These are phyloP conservation scores for Drosophila ironensis DNA, from an alignment of 1,140 invertebrate species.

Conservation along the genomic window DNA sequence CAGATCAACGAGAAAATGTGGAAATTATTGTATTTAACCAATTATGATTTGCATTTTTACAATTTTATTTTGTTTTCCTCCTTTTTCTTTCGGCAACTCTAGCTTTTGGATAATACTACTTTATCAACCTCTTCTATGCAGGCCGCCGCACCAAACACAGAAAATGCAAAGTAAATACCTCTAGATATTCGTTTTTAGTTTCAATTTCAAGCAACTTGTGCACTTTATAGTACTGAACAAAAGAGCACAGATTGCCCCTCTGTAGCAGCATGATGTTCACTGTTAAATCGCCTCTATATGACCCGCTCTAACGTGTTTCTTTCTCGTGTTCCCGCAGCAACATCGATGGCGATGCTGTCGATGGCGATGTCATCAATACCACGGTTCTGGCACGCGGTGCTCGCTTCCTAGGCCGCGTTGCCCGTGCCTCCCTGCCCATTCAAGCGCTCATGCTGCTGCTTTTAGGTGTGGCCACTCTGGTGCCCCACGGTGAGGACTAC, in stretches of 20 bases:
- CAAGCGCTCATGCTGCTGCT: constrained; percentile 94
- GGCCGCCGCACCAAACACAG: constrained; percentile 82
- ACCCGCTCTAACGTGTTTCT: neutral
- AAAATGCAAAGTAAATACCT: constrained; percentile 85
- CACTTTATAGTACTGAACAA: constrained; percentile 14
- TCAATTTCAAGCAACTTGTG: constrained; percentile 23
- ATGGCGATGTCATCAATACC: constrained; percentile 84
- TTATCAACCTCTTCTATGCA: constrained; percentile 82
- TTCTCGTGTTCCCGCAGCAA: constrained; percentile 59
- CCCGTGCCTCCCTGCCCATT: constrained; percentile 94
- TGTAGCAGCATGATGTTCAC: constrained; percentile 12
- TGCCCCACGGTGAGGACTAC: constrained; percentile 93
- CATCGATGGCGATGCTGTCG: constrained; percentile 82
- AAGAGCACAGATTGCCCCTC: constrained; percentile 2
- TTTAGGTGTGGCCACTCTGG: constrained; percentile 92
- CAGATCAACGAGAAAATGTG: constrained; percentile 24
- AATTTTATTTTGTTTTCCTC: constrained; percentile 47
- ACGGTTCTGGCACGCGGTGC: constrained; percentile 88
- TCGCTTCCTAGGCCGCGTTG: constrained; percentile 92
- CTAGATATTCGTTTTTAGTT: constrained; percentile 61
- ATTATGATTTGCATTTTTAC: constrained; percentile 28
- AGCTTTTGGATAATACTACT: constrained; percentile 85
- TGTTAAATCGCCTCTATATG: no score
- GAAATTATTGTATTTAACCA: constrained; percentile 7
- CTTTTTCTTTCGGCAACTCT: constrained; percentile 78